These are phyloP conservation scores for Chrysodeixis includens DNA, from an alignment of 2,888 invertebrate genomes.

Conservation along the genomic window DNA sequence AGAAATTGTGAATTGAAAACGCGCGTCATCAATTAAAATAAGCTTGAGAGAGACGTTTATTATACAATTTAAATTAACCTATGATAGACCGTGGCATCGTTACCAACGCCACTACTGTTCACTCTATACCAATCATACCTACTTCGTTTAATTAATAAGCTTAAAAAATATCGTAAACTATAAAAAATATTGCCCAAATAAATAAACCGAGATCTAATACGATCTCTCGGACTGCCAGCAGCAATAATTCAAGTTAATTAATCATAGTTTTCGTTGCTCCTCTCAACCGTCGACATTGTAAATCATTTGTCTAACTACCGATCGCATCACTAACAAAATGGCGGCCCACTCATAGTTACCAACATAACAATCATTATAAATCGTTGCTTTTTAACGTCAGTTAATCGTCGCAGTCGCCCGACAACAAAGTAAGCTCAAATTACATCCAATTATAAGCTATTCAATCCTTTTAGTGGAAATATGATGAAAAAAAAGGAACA, in stretches of 20 bases:
- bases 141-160: conserved; percentile 32
- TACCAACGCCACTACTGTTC: conserved; percentile 29
- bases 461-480: conserved; percentile 84
- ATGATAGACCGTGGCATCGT: conserved; percentile 52
- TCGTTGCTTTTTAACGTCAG: conserved; percentile 78
- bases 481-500: conserved; percentile 75
- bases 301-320: conserved; percentile 80
- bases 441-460: conserved; percentile 88
- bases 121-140: conserved; percentile 19
- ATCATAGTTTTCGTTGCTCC: conserved; percentile 73
- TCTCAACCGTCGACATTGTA: conserved; percentile 71
- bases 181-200: conserved; percentile 37
- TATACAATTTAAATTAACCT: conserved; percentile 52
- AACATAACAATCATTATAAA: conserved; percentile 78
- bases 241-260: conserved; percentile 74
- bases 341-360: conserved; percentile 73
- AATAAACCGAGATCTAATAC: conserved; percentile 49
- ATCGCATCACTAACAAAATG: conserved; percentile 79
- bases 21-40: conserved; percentile 73
- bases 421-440: conserved; percentile 87
- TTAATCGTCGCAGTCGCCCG: conserved; percentile 79
- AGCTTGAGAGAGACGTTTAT: conserved; percentile 52
- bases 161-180: conserved; percentile 24
- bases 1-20: conserved; percentile 61
- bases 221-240: conserved; percentile 55